Evolutionary conservation across 2,888 invertebrate species (phyloP).

Genomic region (Tachina lurida): DNA sequence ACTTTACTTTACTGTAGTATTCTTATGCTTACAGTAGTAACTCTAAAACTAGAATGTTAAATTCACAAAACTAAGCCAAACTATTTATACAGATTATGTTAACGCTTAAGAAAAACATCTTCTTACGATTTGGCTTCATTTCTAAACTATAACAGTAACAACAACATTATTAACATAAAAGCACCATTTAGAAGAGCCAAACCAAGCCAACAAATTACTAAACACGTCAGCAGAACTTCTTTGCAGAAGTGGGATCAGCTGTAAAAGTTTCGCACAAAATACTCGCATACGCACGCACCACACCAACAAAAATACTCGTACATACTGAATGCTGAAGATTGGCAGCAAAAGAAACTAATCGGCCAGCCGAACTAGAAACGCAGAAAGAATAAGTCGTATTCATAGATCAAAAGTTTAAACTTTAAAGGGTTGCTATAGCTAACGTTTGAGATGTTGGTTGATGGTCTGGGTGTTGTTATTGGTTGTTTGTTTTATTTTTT

Average conservation of each 20-base stretch:
- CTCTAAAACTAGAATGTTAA: conserved; percentile 79
- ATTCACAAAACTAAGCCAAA: conserved; percentile 75
- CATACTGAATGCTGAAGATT: not conserved
- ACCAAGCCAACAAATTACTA: not conserved
- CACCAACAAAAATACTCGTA: not conserved
- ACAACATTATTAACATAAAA: conserved; percentile 30
- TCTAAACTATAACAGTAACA: conserved; percentile 26
- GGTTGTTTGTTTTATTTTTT: not conserved
- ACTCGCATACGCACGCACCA: conserved; percentile 41
- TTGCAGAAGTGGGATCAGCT: conserved; percentile 39
- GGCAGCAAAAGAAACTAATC: conserved; percentile 29
- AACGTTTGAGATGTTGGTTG: conserved; percentile 6
- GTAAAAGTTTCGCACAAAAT: conserved; percentile 76
- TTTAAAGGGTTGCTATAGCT: conserved; percentile 33
- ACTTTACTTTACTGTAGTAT: conserved; percentile 45
- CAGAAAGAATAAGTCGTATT: conserved; percentile 14
- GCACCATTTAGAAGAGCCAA: conserved; percentile 21
- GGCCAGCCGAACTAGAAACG: not conserved
- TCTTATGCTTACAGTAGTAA: conserved; percentile 78
- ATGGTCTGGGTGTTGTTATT: not conserved
- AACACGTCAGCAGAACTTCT: conserved; percentile 25
- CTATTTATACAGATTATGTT: conserved; percentile 80
- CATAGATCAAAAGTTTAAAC: not conserved
- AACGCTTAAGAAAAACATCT: conserved; percentile 60
- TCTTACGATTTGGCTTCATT: conserved; percentile 14